phyloP scores from a whole-genome alignment of 2,797 vertebrate genomes.

The Mallotus villosus region DNA sequence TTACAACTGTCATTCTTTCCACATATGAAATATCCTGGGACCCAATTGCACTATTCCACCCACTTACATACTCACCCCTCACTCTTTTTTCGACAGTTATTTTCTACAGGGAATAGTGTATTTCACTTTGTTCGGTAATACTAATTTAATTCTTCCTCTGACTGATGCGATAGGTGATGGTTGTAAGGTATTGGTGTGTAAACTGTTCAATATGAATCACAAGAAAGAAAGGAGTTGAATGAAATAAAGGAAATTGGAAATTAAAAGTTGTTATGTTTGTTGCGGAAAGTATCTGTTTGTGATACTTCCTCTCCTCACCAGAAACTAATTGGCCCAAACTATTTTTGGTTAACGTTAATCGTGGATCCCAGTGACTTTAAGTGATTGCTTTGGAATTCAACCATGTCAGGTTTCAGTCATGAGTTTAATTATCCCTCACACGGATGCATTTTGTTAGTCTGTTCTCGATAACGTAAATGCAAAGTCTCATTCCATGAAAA shows the following conservation, averaged over 20 bases:
- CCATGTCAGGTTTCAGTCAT: slow-evolving; percentile 3
- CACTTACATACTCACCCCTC: no score
- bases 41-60: not conserved
- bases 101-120: not conserved
- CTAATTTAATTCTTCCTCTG: not conserved
- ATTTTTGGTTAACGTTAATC: not conserved
- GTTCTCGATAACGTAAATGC: slow-evolving; percentile 53
- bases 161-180: not conserved
- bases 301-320: not conserved
- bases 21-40: not conserved
- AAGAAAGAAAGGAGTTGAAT: not conserved
- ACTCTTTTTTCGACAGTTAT: no score
- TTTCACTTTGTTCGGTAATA: not conserved
- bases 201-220: not conserved
- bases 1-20: not conserved
- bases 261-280: not conserved
- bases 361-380: not conserved
- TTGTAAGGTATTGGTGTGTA: not conserved
- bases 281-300: not conserved
- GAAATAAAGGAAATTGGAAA: not conserved
- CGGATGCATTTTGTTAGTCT: slow-evolving; percentile 18
- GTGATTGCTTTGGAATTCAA: slow-evolving; percentile 14
- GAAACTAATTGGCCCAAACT: not conserved
- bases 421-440: slow-evolving; percentile 23
- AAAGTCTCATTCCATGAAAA: slow-evolving; percentile 73